Evolutionary conservation across 1,140 invertebrate genomes (phyloP).

Genomic region (Vanessa tameamea): DNA sequence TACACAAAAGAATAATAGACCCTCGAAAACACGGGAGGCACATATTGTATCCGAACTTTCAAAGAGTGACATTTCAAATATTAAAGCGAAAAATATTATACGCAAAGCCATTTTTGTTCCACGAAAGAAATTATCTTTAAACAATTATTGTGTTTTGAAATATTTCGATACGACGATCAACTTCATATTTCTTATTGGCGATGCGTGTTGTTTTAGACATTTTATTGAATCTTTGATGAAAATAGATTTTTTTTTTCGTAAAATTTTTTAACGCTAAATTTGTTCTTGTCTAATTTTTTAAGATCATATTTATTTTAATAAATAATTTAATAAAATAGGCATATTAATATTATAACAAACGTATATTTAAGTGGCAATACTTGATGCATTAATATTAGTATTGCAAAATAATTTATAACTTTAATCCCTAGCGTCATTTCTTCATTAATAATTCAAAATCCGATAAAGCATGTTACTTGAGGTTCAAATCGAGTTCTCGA

Average conservation of each 20-base stretch:
- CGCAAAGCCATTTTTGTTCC: neutral
- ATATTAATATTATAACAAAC: too few species aligned
- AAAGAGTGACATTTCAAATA: constrained; percentile 9
- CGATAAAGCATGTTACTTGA: neutral
- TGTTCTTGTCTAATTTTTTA: neutral
- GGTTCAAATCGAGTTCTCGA: constrained; percentile 11
- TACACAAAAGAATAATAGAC: constrained; percentile 9
- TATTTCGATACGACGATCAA: neutral
- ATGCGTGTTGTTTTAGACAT: neutral
- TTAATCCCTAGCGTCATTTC: neutral
- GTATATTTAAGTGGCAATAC: neutral
- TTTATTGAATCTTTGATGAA: neutral
- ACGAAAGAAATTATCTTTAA: neutral
- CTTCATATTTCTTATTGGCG: neutral
- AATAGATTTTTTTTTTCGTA: too few species aligned
- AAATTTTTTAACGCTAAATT: too few species aligned
- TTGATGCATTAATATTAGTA: neutral
- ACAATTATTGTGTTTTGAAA: neutral
- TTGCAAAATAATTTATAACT: neutral
- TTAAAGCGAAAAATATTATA: constrained; percentile 1
- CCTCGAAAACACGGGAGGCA: neutral
- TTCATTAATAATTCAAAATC: constrained; percentile 1
- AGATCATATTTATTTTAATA: too few species aligned
- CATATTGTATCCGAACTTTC: constrained; percentile 9
- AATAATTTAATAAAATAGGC: too few species aligned